Base-by-base conservation (phyloP, 2,888 invertebrate species). In the Tenthredo livida region DNA sequence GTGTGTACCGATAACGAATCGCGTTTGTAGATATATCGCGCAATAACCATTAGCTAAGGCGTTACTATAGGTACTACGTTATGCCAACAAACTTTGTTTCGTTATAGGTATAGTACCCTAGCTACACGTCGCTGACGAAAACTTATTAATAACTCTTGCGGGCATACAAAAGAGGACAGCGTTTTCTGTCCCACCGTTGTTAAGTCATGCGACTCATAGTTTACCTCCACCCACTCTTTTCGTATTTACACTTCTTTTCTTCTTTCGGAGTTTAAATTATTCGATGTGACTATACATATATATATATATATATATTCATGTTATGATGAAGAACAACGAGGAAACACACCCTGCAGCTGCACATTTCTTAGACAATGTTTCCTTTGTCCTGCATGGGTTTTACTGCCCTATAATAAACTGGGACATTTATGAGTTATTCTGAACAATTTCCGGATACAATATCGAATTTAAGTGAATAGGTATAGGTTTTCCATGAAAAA, bases 81-180 rank as follows among this genome's bases (percentile, higher is more conserved):
- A 37, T 72, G 70, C 70, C 40, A 72, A 72, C 70, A 72, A 72
- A 40, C 70, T 72, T 72, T 40, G 70, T 72, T 72, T 72, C 40
- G 70, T 72, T 72, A 40, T 72, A n/a, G n/a, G n/a, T n/a, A n/a
- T n/a, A n/a, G n/a, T n/a, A 37, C 40, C 29, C 37, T 72, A 17
- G 37, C 61, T 61, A n/a, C 15, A 72, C 40, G 40, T 40, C 70
- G 70, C 40, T n/a, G 33, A 37, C 70, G 70, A 37, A 9, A 40
- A 37, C 40, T 75, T 75, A 75, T 75, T 75, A 75, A 75, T 75
- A 75, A 75, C 43, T 47, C 2, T 37, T 15, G 70, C 15, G 47
- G 9, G 12, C 37, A 37, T 40, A 40, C 9, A 75, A 75, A 47
- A 47, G 75, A 47, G 47, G 43, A 75, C 29, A 75, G 15, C 25